These are phyloP conservation scores for Ophion ventricosus DNA, from an alignment of 2,888 invertebrate species.

Conservation along the genomic window DNA sequence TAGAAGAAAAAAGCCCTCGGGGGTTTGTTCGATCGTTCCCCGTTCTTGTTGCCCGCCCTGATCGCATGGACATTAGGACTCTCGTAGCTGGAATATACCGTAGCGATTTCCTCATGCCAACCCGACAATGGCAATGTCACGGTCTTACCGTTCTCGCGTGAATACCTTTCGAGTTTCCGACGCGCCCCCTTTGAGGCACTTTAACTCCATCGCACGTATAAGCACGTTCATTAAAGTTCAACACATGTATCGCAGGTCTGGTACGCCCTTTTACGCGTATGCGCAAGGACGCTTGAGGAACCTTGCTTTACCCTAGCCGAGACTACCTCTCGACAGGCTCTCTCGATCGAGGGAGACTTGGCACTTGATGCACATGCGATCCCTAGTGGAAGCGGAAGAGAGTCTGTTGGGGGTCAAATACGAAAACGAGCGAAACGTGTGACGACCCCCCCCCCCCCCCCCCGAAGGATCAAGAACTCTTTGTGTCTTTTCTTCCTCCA, in stretches of 20 bases:
- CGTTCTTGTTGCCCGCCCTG: slow-evolving; percentile 22
- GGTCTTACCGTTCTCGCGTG: slow-evolving; percentile 22
- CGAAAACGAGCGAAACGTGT: slow-evolving; percentile 29
- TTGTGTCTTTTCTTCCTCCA: slow-evolving; percentile 5
- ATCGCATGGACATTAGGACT: slow-evolving; percentile 37
- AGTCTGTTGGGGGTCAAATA: slow-evolving; percentile 30
- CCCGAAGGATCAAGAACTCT: slow-evolving; percentile 41
- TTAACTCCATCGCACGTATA: slow-evolving; percentile 13
- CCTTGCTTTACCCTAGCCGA: slow-evolving; percentile 13
- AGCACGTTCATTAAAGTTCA: slow-evolving; percentile 20
- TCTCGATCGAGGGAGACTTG: slow-evolving; percentile 26
- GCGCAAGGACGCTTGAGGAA: slow-evolving; percentile 1
- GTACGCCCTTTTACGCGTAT: not conserved
- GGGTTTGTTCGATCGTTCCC: slow-evolving; percentile 23
- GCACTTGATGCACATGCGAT: not conserved
- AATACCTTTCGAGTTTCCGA: slow-evolving; percentile 31
- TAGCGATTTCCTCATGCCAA: slow-evolving; percentile 32
- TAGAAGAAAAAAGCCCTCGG: slow-evolving; percentile 27
- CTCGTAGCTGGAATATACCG: slow-evolving; percentile 16
- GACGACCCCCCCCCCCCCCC: no score
- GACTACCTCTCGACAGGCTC: slow-evolving; percentile 13
- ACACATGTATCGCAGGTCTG: not conserved
- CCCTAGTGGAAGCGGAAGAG: slow-evolving; percentile 1
- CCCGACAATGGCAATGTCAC: slow-evolving; percentile 57
- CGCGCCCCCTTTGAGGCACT: slow-evolving; percentile 32